Evolutionary conservation across 2,888 invertebrate species (phyloP), one percentile per base, ranked within the genome.

Genomic region (Lasioglossum figueresi): DNA sequence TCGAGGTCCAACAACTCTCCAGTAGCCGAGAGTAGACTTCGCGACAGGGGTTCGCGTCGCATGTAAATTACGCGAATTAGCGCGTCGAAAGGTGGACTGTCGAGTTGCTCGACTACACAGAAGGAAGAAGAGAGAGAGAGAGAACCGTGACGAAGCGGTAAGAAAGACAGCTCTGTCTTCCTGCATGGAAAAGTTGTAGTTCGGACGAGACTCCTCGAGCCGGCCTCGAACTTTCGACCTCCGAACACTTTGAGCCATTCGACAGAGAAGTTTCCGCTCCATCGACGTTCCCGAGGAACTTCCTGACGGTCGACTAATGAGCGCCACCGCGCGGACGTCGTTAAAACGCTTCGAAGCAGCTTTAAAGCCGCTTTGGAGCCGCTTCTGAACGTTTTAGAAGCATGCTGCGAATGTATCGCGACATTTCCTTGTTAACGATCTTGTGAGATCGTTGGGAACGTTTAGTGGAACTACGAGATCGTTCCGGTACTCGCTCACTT

Each of bases 231-330:
- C 77, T 78, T 70, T 40, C 83, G 73, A 43, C 66, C 37, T 34
- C 23, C n/a, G 34, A 14, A 31, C 52, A 56, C 79, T 83, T 84
- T 76, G 75, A 84, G 71, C 75, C 48, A 59, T 27, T 72, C 31
- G 34, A 52, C 31, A 23, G 23, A 52, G 34, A 79, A 84, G 76
- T 84, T 84, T 83, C 72, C 79, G 3, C 74, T 27, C 78, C 72
- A 75, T 76, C 66, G 83, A 52, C 73, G 56, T 34, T 63, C 23
- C 71, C 82, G 63, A 82, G 23, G 23, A 52, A 52, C 52, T 52
- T 52, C 72, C 71, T 40, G 74, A 43, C 63, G 59, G 43, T 40
- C 79, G 37, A 43, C 63, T 79, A 84, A 84, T 72, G 83, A 82
- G 48, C 83, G 73, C 27, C 68, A 52, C 23, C 52, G 48, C 48